Evolutionary conservation across 2,888 invertebrate genomes (phyloP), one percentile per base, ranked within the genome.

Genomic region (Scaptomyza cyrtandrae): DNA sequence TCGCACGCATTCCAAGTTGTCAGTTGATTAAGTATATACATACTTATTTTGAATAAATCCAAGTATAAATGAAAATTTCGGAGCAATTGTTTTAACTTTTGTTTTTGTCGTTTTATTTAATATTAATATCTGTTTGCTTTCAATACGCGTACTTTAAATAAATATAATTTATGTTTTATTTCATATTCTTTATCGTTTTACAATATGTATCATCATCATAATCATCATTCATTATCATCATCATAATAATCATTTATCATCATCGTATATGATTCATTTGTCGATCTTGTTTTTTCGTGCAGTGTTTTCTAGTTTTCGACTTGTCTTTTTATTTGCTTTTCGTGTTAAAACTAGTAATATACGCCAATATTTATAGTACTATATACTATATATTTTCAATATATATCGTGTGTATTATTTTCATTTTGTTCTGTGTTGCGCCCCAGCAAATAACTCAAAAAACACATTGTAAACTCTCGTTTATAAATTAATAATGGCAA

Each of bases 81-180:
- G n/a, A 44, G 41, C 37, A 14, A 19, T 27, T 44, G 43, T 71
- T 16, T 79, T 80, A 88, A 87, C 73, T 88, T 19, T 79, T 71
- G 64, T 83, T 83, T 33, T 33, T 78, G 58, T 72, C 66, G 69
- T 82, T 84, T 86, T 86, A 88, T 89, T 89, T 86, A 89, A 89
- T 86, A 88, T 89, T 86, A 86, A 89, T 89, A 88, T 86, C 88
- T 86, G 78, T 73, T 85, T 86, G 85, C 83, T 88, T 86, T 89
- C 86, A 89, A 86, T 89, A 86, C 84, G 84, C 84, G 85, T 85
- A 85, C 88, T 75, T 89, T 86, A 86, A 85, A 85, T 86, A 86
- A 86, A 86, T 86, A 86, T 86, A 86, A 85, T 88, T 86, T 85
- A 86, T 76, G 76, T 72, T 81, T 80, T 71, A 58, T 45, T 64